Conservation (phyloP, 2,797 vertebrate species). For the Intellagama lesueurii region DNA sequence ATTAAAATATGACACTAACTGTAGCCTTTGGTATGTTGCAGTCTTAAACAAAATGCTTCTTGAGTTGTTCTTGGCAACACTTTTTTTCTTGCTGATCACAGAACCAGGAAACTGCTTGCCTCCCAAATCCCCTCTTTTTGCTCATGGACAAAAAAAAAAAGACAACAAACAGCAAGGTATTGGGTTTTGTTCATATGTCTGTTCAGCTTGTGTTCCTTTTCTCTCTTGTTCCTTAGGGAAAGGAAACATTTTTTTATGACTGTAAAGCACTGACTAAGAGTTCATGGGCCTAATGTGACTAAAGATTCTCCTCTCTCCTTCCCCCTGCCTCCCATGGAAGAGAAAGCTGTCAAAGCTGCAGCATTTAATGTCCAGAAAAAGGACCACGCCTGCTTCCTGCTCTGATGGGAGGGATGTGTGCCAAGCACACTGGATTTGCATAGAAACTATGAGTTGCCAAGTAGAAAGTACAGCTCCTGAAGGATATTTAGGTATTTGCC, state of each 20-base stretch:
- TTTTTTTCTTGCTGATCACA: neutral
- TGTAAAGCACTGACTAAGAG: conserved; percentile 49
- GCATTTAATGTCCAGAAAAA: conserved; percentile 52
- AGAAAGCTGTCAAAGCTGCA: conserved; percentile 30
- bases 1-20: neutral
- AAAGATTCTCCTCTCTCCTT: neutral
- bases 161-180: no score
- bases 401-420: neutral
- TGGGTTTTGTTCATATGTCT: neutral
- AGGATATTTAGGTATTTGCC: conserved; percentile 2
- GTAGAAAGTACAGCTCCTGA: neutral
- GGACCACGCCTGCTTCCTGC: conserved; percentile 46
- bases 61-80: neutral
- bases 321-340: neutral
- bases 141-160: neutral
- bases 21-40: neutral
- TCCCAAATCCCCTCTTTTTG: neutral
- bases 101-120: neutral
- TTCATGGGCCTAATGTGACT: conserved; percentile 11
- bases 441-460: conserved; percentile 14
- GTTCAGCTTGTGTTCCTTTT: neutral
- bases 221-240: conserved; percentile 10
- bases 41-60: neutral
- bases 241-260: conserved; percentile 52
- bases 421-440: conserved; percentile 11